Base-by-base conservation (phyloP, 1,140 invertebrate genomes). In the Melitaea cinxia region DNA sequence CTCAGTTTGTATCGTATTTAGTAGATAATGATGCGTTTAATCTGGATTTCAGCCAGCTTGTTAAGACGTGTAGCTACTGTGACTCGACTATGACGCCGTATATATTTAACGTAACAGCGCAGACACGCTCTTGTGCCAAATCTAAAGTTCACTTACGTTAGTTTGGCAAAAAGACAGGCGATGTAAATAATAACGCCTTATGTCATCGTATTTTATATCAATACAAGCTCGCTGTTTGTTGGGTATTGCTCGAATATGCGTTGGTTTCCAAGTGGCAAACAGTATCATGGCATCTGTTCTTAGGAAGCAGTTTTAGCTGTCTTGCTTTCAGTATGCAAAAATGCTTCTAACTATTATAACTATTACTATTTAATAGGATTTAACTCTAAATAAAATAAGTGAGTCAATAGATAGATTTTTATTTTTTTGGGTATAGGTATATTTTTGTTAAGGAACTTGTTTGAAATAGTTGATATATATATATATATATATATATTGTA, bases 71-170 rank as follows among this genome's bases (percentile, higher is more conserved):
- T 53, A 72, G 67, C 66, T 67, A 64, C 60, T 79, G 77, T 86
- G 83, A 85, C 83, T 85, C 80, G 78, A 61, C 85, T 71, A 72
- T 88, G 85, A 86, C 83, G 85, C 77, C 77, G 79, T 74, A 82
- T 88, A 88, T 83, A 85, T 88, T 83, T 82, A 82, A 85, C 82
- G 81, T 88, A 85, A 81, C 76, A 81, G 75, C 78, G 69, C 82
- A 83, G 81, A 85, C 78, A 80, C 78, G 77, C 58, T 67, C 73
- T 60, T 71, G 80, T 88, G 85, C 83, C 85, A 88, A 88, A 82
- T 84, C 82, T 84, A 88, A 86, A 88, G 85, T 88, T 86, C 83
- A 82, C 75, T 78, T 80, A 83, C 82, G 80, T 83, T 80, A 76
- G 78, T 82, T 86, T 86, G 83, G 85, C 83, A 78, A 77, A 70